Conservation (phyloP, 2,113 vertebrate genomes). For the Lepus timidus region DNA sequence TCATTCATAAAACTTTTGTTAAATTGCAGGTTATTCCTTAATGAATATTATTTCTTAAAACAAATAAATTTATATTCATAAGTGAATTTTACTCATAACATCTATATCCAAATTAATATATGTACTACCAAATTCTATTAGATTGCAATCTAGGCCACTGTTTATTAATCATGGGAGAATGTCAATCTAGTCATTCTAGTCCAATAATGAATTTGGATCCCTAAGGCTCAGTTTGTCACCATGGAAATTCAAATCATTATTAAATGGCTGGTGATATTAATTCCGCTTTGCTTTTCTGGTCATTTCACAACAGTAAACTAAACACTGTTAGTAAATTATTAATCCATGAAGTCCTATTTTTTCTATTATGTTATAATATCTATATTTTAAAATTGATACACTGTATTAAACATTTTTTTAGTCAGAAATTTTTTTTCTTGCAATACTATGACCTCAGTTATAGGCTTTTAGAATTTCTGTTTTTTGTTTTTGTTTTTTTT, state of each 20-base stretch:
- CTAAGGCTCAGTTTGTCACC: conserved; percentile 57
- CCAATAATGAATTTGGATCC: conserved; percentile 56
- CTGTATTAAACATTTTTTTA: not conserved
- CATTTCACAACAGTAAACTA: not conserved
- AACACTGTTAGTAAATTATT: conserved; percentile 19
- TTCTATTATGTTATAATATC: not conserved
- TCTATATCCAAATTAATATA: not conserved
- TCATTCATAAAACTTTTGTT: not conserved
- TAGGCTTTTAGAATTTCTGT: not conserved
- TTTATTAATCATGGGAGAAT: not conserved
- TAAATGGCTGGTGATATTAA: conserved; percentile 49
- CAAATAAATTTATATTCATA: not conserved
- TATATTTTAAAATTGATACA: not conserved
- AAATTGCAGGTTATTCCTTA: conserved; percentile 4
- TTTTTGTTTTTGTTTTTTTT: too few relatives aligned
- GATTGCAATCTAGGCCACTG: conserved; percentile 28
- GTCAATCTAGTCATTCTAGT: conserved; percentile 54
- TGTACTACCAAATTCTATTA: conserved; percentile 30
- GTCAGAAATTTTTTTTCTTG: not conserved
- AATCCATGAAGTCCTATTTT: not conserved
- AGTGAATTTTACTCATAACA: not conserved
- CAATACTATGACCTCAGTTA: not conserved
- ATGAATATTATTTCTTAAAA: not conserved
- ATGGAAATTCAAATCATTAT: conserved; percentile 54
- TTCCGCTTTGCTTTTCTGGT: not conserved